Percentiles rank a stretch among this genome's conserved stretches.
Evolutionary conservation across 2,888 invertebrate species (phyloP).

Genomic region (Hirtodrosophila trivittata): DNA sequence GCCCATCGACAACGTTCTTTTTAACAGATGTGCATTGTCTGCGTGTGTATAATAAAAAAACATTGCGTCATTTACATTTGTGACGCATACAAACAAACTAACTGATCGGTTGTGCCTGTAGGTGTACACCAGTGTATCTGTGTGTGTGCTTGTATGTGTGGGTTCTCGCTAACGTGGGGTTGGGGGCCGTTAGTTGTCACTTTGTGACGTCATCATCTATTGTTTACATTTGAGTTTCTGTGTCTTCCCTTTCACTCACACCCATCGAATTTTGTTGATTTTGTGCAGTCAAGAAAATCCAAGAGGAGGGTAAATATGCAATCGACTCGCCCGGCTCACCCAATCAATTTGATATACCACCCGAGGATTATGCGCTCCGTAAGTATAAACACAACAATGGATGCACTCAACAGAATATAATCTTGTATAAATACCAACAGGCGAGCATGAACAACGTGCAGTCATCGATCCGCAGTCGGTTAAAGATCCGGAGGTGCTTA

Average conservation of each 20-base stretch:
- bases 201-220: conserved; percentile 59
- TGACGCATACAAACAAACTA: conserved; percentile 68
- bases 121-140: conserved; percentile 16
- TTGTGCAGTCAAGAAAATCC: conserved; percentile 93
- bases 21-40: conserved; percentile 57
- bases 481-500: conserved; percentile 93
- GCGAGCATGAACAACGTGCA: conserved; percentile 98
- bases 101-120: conserved; percentile 33
- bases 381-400: conserved; percentile 82
- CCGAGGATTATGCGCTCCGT: conserved; percentile 96
- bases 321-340: conserved; percentile 98
- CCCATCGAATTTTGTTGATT: background rate
- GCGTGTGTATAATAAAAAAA: conserved; percentile 34
- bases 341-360: conserved; percentile 92
- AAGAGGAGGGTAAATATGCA: conserved; percentile 97
- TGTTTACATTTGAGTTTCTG: conserved; percentile 50
- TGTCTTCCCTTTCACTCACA: conserved; percentile 1
- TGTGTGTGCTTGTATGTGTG: conserved; percentile 19
- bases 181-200: conserved; percentile 9
- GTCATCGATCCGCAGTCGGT: conserved; percentile 96
- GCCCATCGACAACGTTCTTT: conserved; percentile 23
- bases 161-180: conserved; percentile 4
- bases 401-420: no score
- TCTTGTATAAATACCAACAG: conserved; percentile 84
- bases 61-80: conserved; percentile 66